These are phyloP conservation scores for Drosophila sp. DNA, from an alignment of 1,140 invertebrate species.

Conservation along the genomic window DNA sequence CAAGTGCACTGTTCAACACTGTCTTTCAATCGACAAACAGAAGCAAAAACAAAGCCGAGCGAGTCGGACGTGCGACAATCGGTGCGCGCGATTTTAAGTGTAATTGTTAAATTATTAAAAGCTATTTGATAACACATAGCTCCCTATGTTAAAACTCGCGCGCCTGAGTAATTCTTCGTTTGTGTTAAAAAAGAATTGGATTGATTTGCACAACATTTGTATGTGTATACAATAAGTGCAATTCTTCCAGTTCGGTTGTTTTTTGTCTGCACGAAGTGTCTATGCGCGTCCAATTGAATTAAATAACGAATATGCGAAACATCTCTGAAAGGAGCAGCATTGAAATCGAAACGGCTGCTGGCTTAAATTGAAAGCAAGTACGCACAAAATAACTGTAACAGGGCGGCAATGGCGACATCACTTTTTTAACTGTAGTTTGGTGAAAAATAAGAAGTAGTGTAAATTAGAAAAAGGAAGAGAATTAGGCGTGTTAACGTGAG, in stretches of 20 bases:
- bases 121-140: constrained; percentile 33
- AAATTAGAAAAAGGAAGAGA: constrained; percentile 26
- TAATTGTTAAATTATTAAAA: constrained; percentile 48
- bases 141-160: constrained; percentile 9
- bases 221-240: constrained; percentile 30
- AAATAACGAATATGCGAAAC: constrained; percentile 30
- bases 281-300: constrained; percentile 29
- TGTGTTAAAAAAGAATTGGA: constrained; percentile 22
- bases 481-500: constrained; percentile 19
- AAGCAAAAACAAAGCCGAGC: constrained; percentile 54
- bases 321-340: constrained; percentile 24
- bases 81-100: constrained; percentile 49
- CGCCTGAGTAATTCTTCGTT: constrained; percentile 14
- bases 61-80: constrained; percentile 33
- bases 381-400: constrained; percentile 57
- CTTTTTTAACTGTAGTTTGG: constrained; percentile 65
- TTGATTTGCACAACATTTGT: constrained; percentile 11
- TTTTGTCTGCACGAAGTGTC: constrained; percentile 54
- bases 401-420: constrained; percentile 22
- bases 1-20: constrained; percentile 19
- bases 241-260: constrained; percentile 27
- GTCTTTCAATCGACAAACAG: constrained; percentile 14
- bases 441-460: constrained; percentile 33
- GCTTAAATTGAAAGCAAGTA: constrained; percentile 31
- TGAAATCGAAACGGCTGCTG: constrained; percentile 36